Conservation (phyloP, 2,113 vertebrate species). For the Phainopepla nitens region DNA sequence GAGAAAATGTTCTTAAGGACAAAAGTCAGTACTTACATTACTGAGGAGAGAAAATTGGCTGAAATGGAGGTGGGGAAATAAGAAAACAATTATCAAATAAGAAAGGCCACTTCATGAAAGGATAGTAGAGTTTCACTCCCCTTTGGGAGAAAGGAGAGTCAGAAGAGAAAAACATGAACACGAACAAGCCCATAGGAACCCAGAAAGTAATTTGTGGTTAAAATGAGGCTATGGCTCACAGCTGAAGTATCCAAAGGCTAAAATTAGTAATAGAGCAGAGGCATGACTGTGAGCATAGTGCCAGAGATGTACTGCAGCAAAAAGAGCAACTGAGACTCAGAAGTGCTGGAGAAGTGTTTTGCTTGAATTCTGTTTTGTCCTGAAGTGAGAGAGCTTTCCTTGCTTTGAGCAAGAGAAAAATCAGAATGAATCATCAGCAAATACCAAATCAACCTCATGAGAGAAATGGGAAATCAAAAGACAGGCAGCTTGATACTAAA, state of each 20-base stretch:
- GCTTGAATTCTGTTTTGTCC: neutral
- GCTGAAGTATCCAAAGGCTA: constrained; percentile 15
- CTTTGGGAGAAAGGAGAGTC: neutral
- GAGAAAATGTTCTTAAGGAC: neutral
- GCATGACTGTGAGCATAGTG: neutral
- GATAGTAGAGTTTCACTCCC: neutral
- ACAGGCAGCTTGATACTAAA: neutral
- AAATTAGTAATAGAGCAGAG: constrained; percentile 11
- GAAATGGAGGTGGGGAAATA: neutral
- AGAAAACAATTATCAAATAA: neutral
- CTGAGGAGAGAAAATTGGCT: neutral
- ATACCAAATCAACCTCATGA: neutral
- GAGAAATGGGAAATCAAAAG: neutral
- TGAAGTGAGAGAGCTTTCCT: neutral
- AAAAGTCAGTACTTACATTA: neutral
- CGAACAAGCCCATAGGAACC: neutral
- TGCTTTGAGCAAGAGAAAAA: neutral
- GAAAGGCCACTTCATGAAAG: neutral
- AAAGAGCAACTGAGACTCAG: neutral
- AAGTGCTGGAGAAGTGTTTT: neutral
- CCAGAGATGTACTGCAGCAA: neutral
- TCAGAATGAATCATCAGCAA: neutral
- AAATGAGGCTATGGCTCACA: neutral
- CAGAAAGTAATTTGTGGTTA: constrained; percentile 4
- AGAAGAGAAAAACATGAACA: constrained; percentile 20